Base-by-base conservation (phyloP, 2,113 vertebrate genomes). In the Miniopterus natalensis region DNA sequence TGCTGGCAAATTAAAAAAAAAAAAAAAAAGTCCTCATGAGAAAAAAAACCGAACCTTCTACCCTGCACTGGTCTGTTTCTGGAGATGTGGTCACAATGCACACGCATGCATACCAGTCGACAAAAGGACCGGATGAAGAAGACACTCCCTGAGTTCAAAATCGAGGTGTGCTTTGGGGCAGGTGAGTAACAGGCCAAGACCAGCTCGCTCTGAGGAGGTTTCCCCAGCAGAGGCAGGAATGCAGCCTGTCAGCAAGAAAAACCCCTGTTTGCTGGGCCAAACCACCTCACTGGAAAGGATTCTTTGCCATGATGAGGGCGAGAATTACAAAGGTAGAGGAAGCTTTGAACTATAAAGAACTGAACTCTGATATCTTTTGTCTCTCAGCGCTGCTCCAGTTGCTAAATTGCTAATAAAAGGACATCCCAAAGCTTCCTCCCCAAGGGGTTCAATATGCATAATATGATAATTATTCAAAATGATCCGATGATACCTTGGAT, bases 31-130 rank as follows among this genome's bases (percentile, higher is more conserved):
- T n/a, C 45, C 31, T 68, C 49, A 17, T 31, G 27, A 73, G 55
- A 73, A 42, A 77, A 74, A 42, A 74, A 90, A 57, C 18, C 27
- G 36, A 71, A 55, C 25, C 47, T 45, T 36, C 20, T 45, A 17
- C 27, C 59, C 15, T 49, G 57, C 15, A 51, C 2, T 1, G 3
- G 45, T 80, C 63, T 51, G 18, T 47, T 66, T 68, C 71, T 79
- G 45, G 4, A 45, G n/a, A 47, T 68, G 59, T 45, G 73, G 45
- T 77, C 23, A 51, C 25, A n/a, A 27, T 2, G 8, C 25, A 73
- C 3, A 23, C 0, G 0, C 4, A 2, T 1, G 1, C 2, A 5
- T 1, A 29, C 8, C 27, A 59, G 57, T n/a, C 55, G 61, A 27
- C 21, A 14, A 13, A 71, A 45, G 31, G 40, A 25, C 8, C 27